Evolutionary conservation across 2,113 vertebrate species (phyloP).

Genomic region (Labeo rohita): DNA sequence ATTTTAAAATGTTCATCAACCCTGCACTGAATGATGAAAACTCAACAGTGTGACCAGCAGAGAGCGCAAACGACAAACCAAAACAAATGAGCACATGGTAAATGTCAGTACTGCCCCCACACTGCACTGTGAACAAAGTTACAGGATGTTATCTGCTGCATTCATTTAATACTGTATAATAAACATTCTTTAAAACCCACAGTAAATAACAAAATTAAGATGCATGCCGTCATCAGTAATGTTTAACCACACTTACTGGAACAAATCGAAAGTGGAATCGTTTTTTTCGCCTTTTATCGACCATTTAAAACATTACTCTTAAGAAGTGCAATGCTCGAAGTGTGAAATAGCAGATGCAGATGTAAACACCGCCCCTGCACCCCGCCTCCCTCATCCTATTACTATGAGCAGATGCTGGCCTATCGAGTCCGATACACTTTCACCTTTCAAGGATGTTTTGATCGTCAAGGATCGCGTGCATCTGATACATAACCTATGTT

Average conservation of each 20-base stretch:
- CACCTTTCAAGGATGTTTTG: neutral
- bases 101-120: neutral
- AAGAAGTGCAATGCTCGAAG: neutral
- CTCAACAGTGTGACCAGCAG: neutral
- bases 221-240: neutral
- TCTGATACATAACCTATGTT: conserved; percentile 6
- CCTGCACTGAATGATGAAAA: neutral
- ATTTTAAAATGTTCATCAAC: neutral
- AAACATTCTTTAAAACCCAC: neutral
- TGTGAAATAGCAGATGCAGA: neutral
- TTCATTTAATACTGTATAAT: neutral
- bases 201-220: neutral
- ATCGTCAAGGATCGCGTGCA: neutral
- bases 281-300: neutral
- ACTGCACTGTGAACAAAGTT: neutral
- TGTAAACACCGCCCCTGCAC: conserved; percentile 28
- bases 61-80: conserved; percentile 11
- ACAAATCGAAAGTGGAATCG: neutral
- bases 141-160: no score
- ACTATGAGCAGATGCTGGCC: conserved; percentile 17
- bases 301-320: neutral
- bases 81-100: conserved; percentile 39
- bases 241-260: neutral
- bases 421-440: conserved; percentile 19
- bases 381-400: conserved; percentile 9